Conservation (phyloP, 2,113 vertebrate species). For the Nymphicus hollandicus region DNA sequence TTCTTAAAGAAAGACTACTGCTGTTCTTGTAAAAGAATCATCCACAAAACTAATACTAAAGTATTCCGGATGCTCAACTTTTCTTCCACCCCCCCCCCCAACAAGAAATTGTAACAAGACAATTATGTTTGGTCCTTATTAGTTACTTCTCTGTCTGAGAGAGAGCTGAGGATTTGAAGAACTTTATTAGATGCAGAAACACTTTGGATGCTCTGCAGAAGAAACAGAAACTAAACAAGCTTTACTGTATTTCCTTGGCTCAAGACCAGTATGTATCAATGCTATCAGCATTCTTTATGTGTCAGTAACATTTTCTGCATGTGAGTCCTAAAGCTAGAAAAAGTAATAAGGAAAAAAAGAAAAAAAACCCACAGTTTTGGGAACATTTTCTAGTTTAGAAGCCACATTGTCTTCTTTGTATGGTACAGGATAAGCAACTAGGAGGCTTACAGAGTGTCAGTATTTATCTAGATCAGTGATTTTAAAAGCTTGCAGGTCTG, state of each 20-base stretch:
- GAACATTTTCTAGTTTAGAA: not conserved
- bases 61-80: not conserved
- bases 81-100: not conserved
- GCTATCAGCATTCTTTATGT: not conserved
- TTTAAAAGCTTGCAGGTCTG: not conserved
- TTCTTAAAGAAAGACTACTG: not conserved
- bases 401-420: not conserved
- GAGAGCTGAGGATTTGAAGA: not conserved
- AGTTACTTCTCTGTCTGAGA: not conserved
- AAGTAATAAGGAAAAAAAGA: not conserved
- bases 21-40: not conserved
- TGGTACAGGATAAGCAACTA: not conserved
- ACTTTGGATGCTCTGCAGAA: not conserved
- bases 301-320: not conserved
- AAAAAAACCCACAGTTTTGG: not conserved
- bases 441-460: not conserved
- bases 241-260: not conserved
- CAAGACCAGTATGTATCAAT: not conserved
- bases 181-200: not conserved
- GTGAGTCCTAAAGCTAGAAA: not conserved
- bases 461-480: not conserved
- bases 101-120: not conserved
- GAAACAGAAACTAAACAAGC: not conserved
- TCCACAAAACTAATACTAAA: not conserved
- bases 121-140: not conserved